These are phyloP conservation scores for Tetragonisca angustula DNA, from an alignment of 2,888 invertebrate genomes.

Conservation along the genomic window DNA sequence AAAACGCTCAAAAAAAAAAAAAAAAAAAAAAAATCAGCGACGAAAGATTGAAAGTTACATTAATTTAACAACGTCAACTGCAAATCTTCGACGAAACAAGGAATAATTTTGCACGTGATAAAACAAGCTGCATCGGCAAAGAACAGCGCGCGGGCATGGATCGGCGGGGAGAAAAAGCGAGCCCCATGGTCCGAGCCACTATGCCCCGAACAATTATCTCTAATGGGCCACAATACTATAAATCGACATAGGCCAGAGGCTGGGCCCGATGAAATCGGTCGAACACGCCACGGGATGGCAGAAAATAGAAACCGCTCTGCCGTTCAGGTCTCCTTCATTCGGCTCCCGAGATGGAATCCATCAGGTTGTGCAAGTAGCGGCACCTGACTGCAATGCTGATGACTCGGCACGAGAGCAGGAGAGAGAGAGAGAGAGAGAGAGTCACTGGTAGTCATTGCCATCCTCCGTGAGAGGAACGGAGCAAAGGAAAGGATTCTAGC, in stretches of 20 bases:
- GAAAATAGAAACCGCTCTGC: constrained; percentile 79
- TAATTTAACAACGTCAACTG: constrained; percentile 55
- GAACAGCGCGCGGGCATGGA: neutral
- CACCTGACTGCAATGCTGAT: constrained; percentile 81
- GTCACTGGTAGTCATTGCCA: constrained; percentile 3
- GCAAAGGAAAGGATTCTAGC: constrained; percentile 38
- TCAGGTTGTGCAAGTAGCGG: constrained; percentile 80
- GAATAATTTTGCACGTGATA: constrained; percentile 82
- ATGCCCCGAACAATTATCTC: constrained; percentile 82
- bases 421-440: neutral
- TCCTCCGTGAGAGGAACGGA: constrained; percentile 10
- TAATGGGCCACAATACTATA: constrained; percentile 83
- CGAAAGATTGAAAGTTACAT: too few species aligned
- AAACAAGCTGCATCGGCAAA: constrained; percentile 67
- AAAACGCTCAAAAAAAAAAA: too few species aligned
- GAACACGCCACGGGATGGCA: constrained; percentile 67
- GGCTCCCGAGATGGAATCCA: constrained; percentile 76
- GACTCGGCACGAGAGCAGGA: constrained; percentile 55
- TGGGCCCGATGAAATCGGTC: constrained; percentile 77
- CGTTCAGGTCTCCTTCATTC: constrained; percentile 50
- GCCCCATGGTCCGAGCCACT: constrained; percentile 60
- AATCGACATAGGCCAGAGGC: constrained; percentile 80
- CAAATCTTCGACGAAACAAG: constrained; percentile 8
- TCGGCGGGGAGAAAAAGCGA: constrained; percentile 8
- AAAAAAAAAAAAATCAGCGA: too few species aligned